Evolutionary conservation across 1,140 invertebrate genomes (phyloP).

Genomic region (Dendroctonus ponderosae): DNA sequence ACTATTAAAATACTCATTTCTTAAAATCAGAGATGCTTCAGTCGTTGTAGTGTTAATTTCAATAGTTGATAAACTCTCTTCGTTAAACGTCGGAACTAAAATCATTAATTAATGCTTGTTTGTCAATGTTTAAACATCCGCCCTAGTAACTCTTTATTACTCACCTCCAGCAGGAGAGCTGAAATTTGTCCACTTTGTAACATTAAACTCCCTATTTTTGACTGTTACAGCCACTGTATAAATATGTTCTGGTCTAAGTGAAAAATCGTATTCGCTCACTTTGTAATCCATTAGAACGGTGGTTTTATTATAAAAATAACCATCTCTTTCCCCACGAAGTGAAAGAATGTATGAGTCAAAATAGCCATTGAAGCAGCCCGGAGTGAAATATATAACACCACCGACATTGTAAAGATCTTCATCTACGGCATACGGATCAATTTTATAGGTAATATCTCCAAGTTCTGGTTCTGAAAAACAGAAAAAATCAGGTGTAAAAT

Average conservation of each 20-base stretch:
- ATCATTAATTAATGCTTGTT: too few relatives aligned
- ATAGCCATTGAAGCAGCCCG: conserved; percentile 37
- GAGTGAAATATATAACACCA: conserved; percentile 25
- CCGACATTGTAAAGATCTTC: conserved; percentile 21
- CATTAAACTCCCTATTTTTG: conserved; percentile 17
- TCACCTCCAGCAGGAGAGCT: conserved; percentile 38
- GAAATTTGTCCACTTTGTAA: conserved; percentile 7
- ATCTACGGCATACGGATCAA: background rate
- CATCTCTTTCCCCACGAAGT: conserved; percentile 20
- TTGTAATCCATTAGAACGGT: too few relatives aligned
- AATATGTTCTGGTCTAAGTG: conserved; percentile 33
- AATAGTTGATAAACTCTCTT: conserved; percentile 1
- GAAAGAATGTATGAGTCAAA: conserved; percentile 30
- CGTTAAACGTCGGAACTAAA: background rate
- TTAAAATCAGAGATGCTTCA: conserved; percentile 25
- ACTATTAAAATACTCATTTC: conserved; percentile 33
- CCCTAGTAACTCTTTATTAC: background rate
- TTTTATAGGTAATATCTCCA: background rate
- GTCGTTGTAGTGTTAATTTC: conserved; percentile 2
- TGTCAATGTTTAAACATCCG: too few relatives aligned
- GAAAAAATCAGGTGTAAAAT: background rate
- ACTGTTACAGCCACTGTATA: conserved; percentile 30
- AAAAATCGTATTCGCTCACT: background rate
- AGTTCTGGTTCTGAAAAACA: conserved; percentile 9
- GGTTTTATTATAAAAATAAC: background rate